These are phyloP conservation scores for Cosmia pyralina DNA, from an alignment of 2,888 invertebrate genomes.

Conservation along the genomic window DNA sequence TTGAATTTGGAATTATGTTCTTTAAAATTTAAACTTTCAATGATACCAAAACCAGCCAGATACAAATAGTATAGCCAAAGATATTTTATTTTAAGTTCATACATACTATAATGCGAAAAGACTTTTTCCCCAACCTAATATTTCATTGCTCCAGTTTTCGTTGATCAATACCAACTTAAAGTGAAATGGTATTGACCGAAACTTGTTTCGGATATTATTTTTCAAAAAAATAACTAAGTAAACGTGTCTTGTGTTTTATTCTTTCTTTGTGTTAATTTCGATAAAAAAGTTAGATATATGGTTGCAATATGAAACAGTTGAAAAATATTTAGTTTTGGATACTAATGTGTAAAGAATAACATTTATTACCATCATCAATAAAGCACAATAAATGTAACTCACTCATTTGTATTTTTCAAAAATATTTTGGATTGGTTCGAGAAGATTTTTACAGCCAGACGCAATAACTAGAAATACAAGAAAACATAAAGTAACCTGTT, in stretches of 20 bases:
- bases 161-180: not conserved
- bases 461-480: not conserved
- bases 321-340: not conserved
- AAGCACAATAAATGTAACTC: not conserved
- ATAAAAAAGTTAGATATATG: not conserved
- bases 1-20: too few relatives aligned
- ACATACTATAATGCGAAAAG: too few relatives aligned
- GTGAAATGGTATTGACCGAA: constrained; percentile 5
- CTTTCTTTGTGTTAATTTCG: not conserved
- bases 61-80: too few relatives aligned
- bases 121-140: too few relatives aligned
- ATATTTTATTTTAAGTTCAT: too few relatives aligned
- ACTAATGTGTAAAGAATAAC: not conserved
- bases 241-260: not conserved
- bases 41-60: too few relatives aligned
- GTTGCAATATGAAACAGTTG: not conserved
- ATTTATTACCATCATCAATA: not conserved
- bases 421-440: not conserved
- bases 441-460: not conserved
- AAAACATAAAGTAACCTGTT: constrained; percentile 18
- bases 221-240: not conserved
- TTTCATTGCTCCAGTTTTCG: constrained; percentile 23
- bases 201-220: not conserved
- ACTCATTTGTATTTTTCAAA: not conserved
- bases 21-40: too few relatives aligned